Percentiles rank a stretch among this genome's conserved stretches.
Conservation (phyloP, 1,140 invertebrate genomes). For the Trachelipus rathkii region DNA sequence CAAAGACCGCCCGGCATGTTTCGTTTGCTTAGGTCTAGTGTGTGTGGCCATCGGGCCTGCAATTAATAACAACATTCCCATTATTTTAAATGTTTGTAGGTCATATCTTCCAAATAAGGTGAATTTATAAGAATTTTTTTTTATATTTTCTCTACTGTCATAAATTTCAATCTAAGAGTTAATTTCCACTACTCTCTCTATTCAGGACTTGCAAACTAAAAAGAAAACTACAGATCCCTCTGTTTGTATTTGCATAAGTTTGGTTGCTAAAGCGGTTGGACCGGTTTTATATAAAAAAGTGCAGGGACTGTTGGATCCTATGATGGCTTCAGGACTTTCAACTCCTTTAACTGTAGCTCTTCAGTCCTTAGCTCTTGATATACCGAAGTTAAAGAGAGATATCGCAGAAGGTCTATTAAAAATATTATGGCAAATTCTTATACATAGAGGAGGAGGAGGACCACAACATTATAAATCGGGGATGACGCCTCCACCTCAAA, state of each 20-base stretch:
- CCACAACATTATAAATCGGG: neutral
- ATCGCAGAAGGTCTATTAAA: conserved; percentile 88
- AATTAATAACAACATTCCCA: conserved; percentile 72
- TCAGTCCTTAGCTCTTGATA: conserved; percentile 78
- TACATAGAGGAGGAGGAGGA: conserved; percentile 62
- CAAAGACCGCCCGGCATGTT: conserved; percentile 76
- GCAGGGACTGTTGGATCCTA: conserved; percentile 78
- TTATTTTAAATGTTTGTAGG: conserved; percentile 83
- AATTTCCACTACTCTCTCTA: neutral
- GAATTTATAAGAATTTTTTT: conserved; percentile 1
- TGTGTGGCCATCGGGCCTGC: conserved; percentile 81
- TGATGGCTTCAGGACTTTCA: conserved; percentile 86
- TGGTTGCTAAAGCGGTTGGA: conserved; percentile 78
- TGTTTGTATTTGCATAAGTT: conserved; percentile 91
- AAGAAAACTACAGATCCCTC: conserved; percentile 73
- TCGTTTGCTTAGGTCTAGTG: conserved; percentile 83
- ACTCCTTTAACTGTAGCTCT: conserved; percentile 84
- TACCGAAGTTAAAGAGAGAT: conserved; percentile 79
- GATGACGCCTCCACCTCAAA: conserved; percentile 34
- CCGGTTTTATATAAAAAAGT: conserved; percentile 68
- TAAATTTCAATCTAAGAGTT: neutral
- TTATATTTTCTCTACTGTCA: neutral
- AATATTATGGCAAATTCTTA: conserved; percentile 80
- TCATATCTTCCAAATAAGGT: conserved; percentile 65
- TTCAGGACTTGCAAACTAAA: conserved; percentile 49